Evolutionary conservation across 2,113 vertebrate species (phyloP), one percentile per base, ranked within the genome.

Genomic region (Cervus canadensis): DNA sequence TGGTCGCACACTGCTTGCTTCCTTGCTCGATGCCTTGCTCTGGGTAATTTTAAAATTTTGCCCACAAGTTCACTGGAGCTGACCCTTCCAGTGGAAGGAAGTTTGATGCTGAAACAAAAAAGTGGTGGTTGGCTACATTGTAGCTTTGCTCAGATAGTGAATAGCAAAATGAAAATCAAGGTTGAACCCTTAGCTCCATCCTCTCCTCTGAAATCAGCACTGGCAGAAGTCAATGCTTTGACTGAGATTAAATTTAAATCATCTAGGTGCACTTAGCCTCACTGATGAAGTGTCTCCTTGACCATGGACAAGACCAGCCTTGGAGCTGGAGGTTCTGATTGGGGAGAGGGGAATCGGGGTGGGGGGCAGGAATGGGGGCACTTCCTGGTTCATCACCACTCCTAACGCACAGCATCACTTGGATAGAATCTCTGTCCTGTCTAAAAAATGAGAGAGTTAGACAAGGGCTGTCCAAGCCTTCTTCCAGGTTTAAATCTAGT

Each of bases 331-430:
- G 6, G 45, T 11, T n/a, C 40, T 16, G 30, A 14, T 45, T 59
- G 23, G 2, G 3, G 19, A 1, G 25, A 0, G 10, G 50, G 87
- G 48, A 10, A 11, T 1, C 0, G 0, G 64, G 64, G 81, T 25
- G 21, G n/a, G 64, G 16, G 33, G 52, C 10, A 40, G 19, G 56
- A n/a, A 59, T 14, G 45, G n/a, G 45, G 56, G 59, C 33, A 6
- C 3, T 12, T 14, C 19, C 78, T 16, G 60, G 48, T 16, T 43
- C 33, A 3, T 43, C 2, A 6, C 40, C 40, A 14, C 36, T 19
- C 12, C 43, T 30, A 26, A 5, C 6, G 19, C 79, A 81, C 16
- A 57, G 52, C 43, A 1, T 33, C 9, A 9, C 57, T 40, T 14
- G 36, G 30, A 82, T 4, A 52, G 64, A 92, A 71, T 40, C 21